Evolutionary conservation across 1,140 invertebrate species (phyloP).

Genomic region (Medauroidea extradentata): DNA sequence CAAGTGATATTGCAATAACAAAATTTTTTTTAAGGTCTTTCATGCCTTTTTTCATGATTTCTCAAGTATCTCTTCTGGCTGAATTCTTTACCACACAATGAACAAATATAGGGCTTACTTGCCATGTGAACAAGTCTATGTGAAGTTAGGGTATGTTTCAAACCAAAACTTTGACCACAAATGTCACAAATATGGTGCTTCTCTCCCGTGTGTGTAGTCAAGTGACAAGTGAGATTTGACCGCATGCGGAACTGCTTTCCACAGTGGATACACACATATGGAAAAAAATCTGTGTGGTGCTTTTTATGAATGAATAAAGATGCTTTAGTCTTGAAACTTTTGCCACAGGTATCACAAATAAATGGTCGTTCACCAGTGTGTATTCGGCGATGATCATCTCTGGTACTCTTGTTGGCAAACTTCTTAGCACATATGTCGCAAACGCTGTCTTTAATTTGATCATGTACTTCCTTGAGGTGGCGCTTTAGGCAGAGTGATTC

Average conservation of each 20-base stretch:
- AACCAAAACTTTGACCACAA: slow-evolving; percentile 22
- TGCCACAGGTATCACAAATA: slow-evolving; percentile 39
- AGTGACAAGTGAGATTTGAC: slow-evolving; percentile 20
- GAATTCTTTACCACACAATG: not conserved
- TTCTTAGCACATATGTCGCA: slow-evolving; percentile 11
- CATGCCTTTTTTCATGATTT: slow-evolving; percentile 1
- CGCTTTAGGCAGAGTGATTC: slow-evolving; percentile 21
- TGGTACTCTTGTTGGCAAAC: slow-evolving; percentile 1
- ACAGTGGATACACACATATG: slow-evolving; percentile 31
- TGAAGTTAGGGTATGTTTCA: slow-evolving; percentile 23
- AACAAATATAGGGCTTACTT: slow-evolving; percentile 1
- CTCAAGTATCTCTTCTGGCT: slow-evolving; percentile 3
- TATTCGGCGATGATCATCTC: not conserved
- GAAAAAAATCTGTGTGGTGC: slow-evolving; percentile 28
- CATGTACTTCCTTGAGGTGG: slow-evolving; percentile 17
- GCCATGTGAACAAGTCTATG: slow-evolving; percentile 18
- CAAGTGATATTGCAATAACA: too few species aligned
- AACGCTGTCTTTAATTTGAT: slow-evolving; percentile 17
- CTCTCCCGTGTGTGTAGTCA: slow-evolving; percentile 29
- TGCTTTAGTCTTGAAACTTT: slow-evolving; percentile 33
- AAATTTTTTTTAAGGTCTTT: too few species aligned
- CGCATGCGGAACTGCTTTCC: slow-evolving; percentile 28
- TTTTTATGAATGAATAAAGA: slow-evolving; percentile 21
- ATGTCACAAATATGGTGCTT: slow-evolving; percentile 29
- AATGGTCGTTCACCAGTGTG: slow-evolving; percentile 37